Conservation (phyloP, 2,113 vertebrate genomes). For the Emydocephalus ijimae region DNA sequence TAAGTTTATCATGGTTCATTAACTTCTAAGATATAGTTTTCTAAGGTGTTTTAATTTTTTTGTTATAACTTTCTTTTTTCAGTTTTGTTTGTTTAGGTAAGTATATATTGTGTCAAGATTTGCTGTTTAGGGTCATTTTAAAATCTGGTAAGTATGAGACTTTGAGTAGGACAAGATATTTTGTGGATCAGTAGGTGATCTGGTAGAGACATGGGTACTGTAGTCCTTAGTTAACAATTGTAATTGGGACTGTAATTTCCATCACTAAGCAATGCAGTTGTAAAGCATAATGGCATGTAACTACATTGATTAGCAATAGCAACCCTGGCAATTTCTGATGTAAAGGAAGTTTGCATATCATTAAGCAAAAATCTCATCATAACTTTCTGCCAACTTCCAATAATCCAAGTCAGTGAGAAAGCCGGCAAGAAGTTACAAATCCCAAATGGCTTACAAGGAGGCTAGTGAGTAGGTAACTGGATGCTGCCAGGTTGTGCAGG, state of each 20-base stretch:
- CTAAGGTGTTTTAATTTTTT: background rate
- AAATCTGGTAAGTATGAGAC: background rate
- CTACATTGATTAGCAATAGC: background rate
- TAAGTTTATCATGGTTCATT: background rate
- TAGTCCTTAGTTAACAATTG: background rate
- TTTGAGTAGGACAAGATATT: background rate
- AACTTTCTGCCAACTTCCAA: background rate
- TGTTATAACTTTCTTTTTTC: background rate
- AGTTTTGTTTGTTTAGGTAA: slow-evolving; percentile 12
- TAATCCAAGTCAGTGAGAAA: background rate
- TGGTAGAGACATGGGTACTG: background rate
- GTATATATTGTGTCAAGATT: background rate
- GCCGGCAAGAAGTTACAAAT: background rate
- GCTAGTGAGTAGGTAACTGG: background rate
- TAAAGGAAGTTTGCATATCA: background rate
- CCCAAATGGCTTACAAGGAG: background rate
- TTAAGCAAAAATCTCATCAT: background rate
- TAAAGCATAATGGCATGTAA: background rate
- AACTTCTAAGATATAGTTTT: slow-evolving; percentile 14
- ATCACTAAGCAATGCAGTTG: background rate
- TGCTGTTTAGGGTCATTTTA: slow-evolving; percentile 5
- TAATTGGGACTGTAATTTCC: background rate
- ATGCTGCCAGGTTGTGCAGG: background rate
- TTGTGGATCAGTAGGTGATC: background rate
- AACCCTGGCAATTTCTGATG: background rate